A percentile compares a stretch with the other conserved stretches of the same genome.
Evolutionary conservation across 2,797 vertebrate species (phyloP).

Genomic region (Garrulus glandarius): DNA sequence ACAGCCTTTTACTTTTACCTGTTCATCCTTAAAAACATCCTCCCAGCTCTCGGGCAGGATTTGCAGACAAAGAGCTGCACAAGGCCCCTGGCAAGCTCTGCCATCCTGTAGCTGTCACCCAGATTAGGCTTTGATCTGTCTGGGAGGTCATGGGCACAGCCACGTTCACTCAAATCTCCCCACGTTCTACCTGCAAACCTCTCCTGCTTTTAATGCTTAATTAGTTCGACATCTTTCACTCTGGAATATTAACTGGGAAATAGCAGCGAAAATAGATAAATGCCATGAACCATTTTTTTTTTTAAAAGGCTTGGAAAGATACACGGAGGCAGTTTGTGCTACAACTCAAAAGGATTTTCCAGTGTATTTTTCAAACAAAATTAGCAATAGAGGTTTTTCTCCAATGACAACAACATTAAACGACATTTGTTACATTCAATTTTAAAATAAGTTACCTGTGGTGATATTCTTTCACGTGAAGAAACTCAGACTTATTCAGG

Average conservation of each 20-base stretch:
- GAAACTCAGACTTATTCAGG: neutral
- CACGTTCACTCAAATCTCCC: constrained; percentile 60
- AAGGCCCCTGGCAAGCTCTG: constrained; percentile 82
- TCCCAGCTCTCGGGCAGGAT: constrained; percentile 87
- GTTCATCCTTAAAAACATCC: constrained; percentile 93
- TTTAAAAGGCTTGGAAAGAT: neutral
- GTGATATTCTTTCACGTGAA: neutral
- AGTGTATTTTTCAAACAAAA: neutral
- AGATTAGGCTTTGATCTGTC: constrained; percentile 84
- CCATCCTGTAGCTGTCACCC: constrained; percentile 92
- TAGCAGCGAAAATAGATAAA: constrained; percentile 41
- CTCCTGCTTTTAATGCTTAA: constrained; percentile 68
- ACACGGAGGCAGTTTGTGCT: constrained; percentile 25
- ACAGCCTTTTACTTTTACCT: constrained; percentile 87
- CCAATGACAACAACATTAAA: neutral
- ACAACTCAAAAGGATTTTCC: neutral
- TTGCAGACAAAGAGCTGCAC: constrained; percentile 78
- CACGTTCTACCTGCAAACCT: constrained; percentile 73
- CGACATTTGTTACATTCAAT: neutral
- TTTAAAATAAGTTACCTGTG: neutral
- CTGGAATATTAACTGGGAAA: constrained; percentile 37
- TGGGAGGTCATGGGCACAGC: constrained; percentile 76
- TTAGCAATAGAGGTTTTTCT: neutral
- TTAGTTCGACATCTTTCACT: constrained; percentile 54
- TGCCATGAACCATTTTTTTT: neutral